Conservation (phyloP, 2,797 vertebrate genomes). For the Gastrophryne carolinensis region DNA sequence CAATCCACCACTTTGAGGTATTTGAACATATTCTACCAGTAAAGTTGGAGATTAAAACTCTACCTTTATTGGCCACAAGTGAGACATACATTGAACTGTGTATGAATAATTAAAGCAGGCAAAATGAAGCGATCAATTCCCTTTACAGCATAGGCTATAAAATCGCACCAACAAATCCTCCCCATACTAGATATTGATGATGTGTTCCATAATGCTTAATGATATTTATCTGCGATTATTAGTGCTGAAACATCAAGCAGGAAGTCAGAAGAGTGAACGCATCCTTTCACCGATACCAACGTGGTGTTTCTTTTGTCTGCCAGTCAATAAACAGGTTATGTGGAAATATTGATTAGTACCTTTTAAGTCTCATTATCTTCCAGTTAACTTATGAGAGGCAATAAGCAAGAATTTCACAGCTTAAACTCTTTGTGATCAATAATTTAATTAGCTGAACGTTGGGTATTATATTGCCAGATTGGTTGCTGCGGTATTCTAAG, state of each 20-base stretch:
- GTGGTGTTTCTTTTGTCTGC: neutral
- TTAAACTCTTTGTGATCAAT: neutral
- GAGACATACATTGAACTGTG: slow-evolving; percentile 13
- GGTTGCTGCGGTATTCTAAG: neutral
- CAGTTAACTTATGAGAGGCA: slow-evolving; percentile 17
- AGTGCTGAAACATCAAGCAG: neutral
- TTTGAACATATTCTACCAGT: no score
- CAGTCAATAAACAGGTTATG: slow-evolving; percentile 15
- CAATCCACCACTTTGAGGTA: no score
- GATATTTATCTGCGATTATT: slow-evolving; percentile 18
- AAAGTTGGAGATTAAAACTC: neutral
- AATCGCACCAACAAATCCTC: neutral
- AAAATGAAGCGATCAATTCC: slow-evolving; percentile 15
- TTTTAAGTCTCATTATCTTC: slow-evolving; percentile 24
- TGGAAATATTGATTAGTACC: slow-evolving; percentile 32
- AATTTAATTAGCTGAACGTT: slow-evolving; percentile 38
- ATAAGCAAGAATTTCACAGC: slow-evolving; percentile 5
- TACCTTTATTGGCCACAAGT: slow-evolving; percentile 13
- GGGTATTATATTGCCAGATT: slow-evolving; percentile 2
- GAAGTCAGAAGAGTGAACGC: neutral
- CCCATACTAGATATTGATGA: neutral
- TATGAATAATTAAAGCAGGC: slow-evolving; percentile 35
- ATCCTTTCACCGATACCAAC: neutral
- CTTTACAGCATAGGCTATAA: neutral
- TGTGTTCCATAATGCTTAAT: neutral